These are phyloP conservation scores for Paracentrotus lividus DNA, from an alignment of 53 echinoderm and acorn worm genomes.

Conservation along the genomic window DNA sequence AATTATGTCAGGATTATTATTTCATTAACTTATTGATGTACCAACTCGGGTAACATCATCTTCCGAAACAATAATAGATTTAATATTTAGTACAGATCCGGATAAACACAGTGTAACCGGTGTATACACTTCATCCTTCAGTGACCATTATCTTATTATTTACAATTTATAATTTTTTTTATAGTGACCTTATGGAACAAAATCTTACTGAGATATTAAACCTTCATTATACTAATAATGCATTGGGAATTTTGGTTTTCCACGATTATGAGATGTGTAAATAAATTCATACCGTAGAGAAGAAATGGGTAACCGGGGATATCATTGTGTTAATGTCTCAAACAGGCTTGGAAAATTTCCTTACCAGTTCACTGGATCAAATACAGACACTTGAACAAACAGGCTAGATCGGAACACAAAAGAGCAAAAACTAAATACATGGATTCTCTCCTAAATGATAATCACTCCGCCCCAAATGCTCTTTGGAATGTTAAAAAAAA, in stretches of 20 bases:
- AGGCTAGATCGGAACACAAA: not conserved
- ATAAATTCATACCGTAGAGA: not conserved
- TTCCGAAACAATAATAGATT: not conserved
- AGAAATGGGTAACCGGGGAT: not conserved
- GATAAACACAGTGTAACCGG: not conserved
- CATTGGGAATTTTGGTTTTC: not conserved
- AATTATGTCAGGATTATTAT: too few species aligned
- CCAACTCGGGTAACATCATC: not conserved
- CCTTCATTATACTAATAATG: not conserved
- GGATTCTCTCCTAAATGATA: slow-evolving; percentile 4
- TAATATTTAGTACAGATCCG: not conserved
- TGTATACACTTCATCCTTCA: not conserved
- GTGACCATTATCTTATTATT: not conserved
- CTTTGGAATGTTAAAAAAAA: slow-evolving; percentile 6
- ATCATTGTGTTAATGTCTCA: not conserved
- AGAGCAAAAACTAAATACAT: not conserved
- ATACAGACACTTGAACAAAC: too few species aligned
- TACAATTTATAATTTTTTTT: not conserved
- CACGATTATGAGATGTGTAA: not conserved
- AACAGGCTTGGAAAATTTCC: not conserved
- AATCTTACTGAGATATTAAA: not conserved
- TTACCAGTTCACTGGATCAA: not conserved
- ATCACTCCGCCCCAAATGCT: not conserved
- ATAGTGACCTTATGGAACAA: not conserved
- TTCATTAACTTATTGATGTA: too few species aligned